Evolutionary conservation across 2,797 vertebrate species (phyloP).

Genomic region (Anabacerthia variegaticeps): DNA sequence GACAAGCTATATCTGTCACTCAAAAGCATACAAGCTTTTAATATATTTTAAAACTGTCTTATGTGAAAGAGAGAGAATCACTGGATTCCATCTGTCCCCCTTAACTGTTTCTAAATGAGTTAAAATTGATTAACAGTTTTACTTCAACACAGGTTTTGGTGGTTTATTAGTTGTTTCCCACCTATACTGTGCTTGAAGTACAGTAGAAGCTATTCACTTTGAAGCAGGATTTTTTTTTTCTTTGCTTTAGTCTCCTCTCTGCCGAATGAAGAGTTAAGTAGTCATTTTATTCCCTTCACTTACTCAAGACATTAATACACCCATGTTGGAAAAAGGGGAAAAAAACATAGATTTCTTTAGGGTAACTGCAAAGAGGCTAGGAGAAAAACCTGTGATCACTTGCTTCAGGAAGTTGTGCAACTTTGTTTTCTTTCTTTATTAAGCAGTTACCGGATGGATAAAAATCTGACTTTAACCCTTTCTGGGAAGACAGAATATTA

Average conservation of each 20-base stretch:
- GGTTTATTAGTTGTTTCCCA: neutral
- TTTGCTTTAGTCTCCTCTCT: neutral
- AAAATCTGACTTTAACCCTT: neutral
- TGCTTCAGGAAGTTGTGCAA: neutral
- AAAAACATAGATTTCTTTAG: neutral
- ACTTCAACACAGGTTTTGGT: neutral
- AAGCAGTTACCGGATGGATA: neutral
- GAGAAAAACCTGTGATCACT: neutral
- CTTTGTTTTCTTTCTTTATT: neutral
- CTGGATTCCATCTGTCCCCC: constrained; percentile 7
- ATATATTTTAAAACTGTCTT: neutral
- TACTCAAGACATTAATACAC: neutral
- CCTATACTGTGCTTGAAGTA: neutral
- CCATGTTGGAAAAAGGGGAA: neutral
- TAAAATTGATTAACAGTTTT: neutral
- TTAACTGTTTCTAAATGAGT: neutral
- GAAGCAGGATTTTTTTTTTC: neutral
- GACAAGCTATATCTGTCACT: constrained; percentile 20
- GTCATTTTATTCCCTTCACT: neutral
- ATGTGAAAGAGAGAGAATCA: neutral
- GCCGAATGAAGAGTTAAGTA: neutral
- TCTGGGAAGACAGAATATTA: neutral
- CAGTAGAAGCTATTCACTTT: neutral
- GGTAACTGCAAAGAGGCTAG: neutral
- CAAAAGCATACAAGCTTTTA: neutral